Evolutionary conservation across 1,140 invertebrate genomes (phyloP).

Genomic region (Oryctes rhinoceros): DNA sequence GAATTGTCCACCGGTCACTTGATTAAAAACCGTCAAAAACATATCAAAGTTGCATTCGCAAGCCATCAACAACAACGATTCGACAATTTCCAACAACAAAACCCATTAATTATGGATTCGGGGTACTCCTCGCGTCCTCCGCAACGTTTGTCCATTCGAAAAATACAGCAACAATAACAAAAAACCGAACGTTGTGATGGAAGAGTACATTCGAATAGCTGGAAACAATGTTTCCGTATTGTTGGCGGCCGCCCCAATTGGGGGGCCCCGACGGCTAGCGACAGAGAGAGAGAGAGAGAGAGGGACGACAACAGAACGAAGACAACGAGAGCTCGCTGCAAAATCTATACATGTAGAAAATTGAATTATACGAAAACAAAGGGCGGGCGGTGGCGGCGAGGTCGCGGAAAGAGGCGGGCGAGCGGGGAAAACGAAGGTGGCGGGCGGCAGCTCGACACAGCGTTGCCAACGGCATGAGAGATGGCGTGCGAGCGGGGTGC

Average conservation of each 20-base stretch:
- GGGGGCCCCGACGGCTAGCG: not conserved
- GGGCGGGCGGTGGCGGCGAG: slow-evolving; percentile 39
- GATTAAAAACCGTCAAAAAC: slow-evolving; percentile 18
- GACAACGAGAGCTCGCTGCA: slow-evolving; percentile 41
- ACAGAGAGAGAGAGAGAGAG: slow-evolving; percentile 17
- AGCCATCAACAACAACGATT: not conserved
- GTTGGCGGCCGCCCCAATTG: slow-evolving; percentile 11
- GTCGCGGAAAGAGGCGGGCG: not conserved
- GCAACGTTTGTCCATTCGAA: not conserved
- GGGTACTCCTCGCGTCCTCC: not conserved
- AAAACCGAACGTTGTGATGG: not conserved
- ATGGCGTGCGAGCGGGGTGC: slow-evolving; percentile 37
- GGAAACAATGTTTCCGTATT: slow-evolving; percentile 30
- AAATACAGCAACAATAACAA: not conserved
- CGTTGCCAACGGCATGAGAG: slow-evolving; percentile 46
- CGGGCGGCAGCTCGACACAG: slow-evolving; percentile 43
- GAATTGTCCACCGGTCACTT: not conserved
- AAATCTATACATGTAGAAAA: slow-evolving; percentile 54
- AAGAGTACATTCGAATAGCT: slow-evolving; percentile 24
- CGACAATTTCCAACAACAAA: slow-evolving; percentile 19
- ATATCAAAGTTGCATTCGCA: not conserved
- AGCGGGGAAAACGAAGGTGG: slow-evolving; percentile 42
- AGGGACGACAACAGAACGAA: not conserved
- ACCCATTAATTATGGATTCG: slow-evolving; percentile 15
- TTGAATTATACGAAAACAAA: slow-evolving; percentile 57